Base-by-base conservation (phyloP, 2,888 invertebrate species). In the Calameuta filiformis region DNA sequence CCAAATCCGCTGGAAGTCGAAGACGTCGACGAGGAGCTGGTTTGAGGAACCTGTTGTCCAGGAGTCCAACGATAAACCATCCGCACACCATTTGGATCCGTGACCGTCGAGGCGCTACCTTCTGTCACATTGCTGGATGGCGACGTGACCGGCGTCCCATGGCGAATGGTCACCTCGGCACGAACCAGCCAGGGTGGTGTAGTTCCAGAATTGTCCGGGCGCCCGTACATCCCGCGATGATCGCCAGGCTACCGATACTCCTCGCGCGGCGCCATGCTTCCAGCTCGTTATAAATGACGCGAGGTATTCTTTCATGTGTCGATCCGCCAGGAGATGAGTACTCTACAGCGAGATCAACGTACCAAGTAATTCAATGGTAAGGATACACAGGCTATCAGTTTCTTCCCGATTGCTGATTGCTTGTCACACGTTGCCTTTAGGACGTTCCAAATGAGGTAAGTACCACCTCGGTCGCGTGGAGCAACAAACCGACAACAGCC, bases 151-250 rank as follows among this genome's bases (percentile, higher is more conserved):
- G 91, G 90, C 68, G 91, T 91, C 11, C 92, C 92, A 80, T 94
- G 94, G 69, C 94, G 93, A 76, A 94, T 93, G 15, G 94, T 95
- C 81, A 95, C 92, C 86, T 95, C 95, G 77, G 94, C 96, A 89
- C 93, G 95, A 85, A 95, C 94, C 68, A 94, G 93, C 95, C 95
- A 95, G 87, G 95, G 94, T 82, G 94, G 94, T 35, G 93, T 92
- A 69, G 92, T 81, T 83, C 92, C 92, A 75, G 84, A 74, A 75
- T 81, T 80, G 34, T 73, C 69, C 30, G 76, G 31, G 11, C 75
- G 78, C 1, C 31, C 69, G 69, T 76, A 75, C 81, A 79, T 79
- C 34, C 68, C 73, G 68, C 31, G 69, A 75, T 30, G 56, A 73
- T 76, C 73, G 23, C 56, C 56, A 56, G 56, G 56, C 23, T 73